Evolutionary conservation across 2,888 invertebrate genomes (phyloP).

Genomic region (Craniophora ligustri): DNA sequence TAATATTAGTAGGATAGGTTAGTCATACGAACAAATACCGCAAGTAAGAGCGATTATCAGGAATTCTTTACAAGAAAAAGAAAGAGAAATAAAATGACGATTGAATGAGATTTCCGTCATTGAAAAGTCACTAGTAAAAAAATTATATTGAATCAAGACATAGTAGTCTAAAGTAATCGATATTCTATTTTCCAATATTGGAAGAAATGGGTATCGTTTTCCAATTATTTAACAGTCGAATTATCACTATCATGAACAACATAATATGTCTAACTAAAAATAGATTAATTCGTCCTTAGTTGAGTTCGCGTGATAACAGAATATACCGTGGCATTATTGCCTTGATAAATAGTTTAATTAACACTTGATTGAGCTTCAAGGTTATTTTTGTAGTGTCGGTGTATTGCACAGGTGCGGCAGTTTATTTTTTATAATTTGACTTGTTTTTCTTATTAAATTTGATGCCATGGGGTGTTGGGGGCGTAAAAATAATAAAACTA

Average conservation of each 20-base stretch:
- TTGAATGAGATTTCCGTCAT: no score
- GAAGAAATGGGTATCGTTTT: no score
- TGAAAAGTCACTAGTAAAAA: no score
- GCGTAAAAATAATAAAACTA: no score
- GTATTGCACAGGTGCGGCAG: constrained; percentile 24
- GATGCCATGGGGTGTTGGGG: neutral
- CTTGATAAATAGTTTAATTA: constrained; percentile 61
- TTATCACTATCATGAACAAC: constrained; percentile 1
- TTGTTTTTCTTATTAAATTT: neutral
- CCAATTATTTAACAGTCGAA: neutral
- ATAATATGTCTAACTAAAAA: neutral
- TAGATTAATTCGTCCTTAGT: neutral
- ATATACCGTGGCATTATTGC: constrained; percentile 41
- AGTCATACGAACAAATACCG: no score
- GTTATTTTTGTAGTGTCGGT: constrained; percentile 39
- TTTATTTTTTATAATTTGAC: neutral
- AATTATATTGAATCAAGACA: no score
- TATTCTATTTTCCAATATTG: no score
- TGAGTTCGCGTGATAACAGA: constrained; percentile 38
- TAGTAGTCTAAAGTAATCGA: no score
- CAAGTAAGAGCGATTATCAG: no score
- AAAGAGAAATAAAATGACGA: no score
- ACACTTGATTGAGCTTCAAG: constrained; percentile 67
- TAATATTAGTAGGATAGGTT: no score
- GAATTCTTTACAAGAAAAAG: no score